Conservation (phyloP, 2,113 vertebrate species). For the Eulemur macaco region DNA sequence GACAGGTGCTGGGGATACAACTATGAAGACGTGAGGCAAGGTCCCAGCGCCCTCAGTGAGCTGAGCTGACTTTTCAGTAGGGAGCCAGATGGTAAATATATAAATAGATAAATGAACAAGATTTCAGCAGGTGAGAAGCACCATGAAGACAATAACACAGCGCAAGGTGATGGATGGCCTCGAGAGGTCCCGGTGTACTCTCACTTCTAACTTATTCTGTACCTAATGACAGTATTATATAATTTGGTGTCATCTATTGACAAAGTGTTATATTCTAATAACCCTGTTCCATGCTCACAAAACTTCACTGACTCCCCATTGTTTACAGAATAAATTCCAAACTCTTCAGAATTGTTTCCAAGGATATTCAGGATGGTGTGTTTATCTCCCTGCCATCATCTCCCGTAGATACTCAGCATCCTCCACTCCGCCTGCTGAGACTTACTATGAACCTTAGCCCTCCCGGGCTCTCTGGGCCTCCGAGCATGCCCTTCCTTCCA, state of each 20-base stretch:
- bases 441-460: not conserved
- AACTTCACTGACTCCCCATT: not conserved
- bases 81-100: slow-evolving; percentile 48
- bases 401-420: not conserved
- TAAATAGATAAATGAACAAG: slow-evolving; percentile 35
- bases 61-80: not conserved
- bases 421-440: not conserved
- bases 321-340: not conserved
- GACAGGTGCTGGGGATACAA: not conserved
- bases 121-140: slow-evolving; percentile 15
- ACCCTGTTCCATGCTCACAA: not conserved
- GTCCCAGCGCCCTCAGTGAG: not conserved
- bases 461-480: not conserved
- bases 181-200: not conserved
- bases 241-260: not conserved
- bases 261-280: not conserved
- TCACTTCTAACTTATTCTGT: not conserved
- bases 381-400: not conserved
- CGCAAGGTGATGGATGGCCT: not conserved
- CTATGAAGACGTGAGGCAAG: not conserved
- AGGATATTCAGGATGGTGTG: not conserved
- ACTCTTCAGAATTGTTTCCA: not conserved
- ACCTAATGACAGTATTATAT: slow-evolving; percentile 13
- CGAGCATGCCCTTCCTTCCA: not conserved
- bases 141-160: not conserved